Evolutionary conservation across 2,888 invertebrate genomes (phyloP).

Genomic region (Sarcophaga subvicina): DNA sequence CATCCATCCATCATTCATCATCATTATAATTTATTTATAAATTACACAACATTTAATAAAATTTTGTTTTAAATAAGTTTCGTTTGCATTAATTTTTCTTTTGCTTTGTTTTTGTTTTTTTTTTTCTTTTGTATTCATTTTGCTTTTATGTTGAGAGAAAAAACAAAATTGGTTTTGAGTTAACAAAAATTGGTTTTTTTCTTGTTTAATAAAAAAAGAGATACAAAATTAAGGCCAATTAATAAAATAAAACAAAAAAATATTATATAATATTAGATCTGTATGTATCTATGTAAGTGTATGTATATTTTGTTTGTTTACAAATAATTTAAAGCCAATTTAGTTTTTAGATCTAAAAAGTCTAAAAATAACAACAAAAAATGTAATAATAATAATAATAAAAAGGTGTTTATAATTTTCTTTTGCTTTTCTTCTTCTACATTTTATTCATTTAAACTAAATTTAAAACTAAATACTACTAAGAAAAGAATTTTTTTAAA

Average conservation of each 20-base stretch:
- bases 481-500: conserved; percentile 20
- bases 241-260: conserved; percentile 52
- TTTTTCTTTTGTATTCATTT: conserved; percentile 17
- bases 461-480: conserved; percentile 63
- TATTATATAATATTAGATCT: conserved; percentile 48
- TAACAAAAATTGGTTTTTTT: background rate
- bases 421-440: too few species aligned
- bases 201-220: conserved; percentile 25
- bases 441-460: conserved; percentile 55
- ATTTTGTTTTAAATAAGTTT: conserved; percentile 29
- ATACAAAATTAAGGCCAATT: conserved; percentile 61
- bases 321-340: conserved; percentile 64
- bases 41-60: conserved; percentile 53
- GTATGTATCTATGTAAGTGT: conserved; percentile 25
- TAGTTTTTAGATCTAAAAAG: conserved; percentile 52
- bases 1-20: background rate
- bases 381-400: conserved; percentile 8
- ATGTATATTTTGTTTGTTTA: conserved; percentile 34
- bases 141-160: background rate
- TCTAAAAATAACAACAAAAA: conserved; percentile 58
- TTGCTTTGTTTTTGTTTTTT: background rate
- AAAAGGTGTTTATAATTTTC: too few species aligned
- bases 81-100: background rate
- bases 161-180: too few species aligned
- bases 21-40: conserved; percentile 13